phyloP scores from a whole-genome alignment of 1,140 invertebrate species.

The Lepidotrigona ventralis region DNA sequence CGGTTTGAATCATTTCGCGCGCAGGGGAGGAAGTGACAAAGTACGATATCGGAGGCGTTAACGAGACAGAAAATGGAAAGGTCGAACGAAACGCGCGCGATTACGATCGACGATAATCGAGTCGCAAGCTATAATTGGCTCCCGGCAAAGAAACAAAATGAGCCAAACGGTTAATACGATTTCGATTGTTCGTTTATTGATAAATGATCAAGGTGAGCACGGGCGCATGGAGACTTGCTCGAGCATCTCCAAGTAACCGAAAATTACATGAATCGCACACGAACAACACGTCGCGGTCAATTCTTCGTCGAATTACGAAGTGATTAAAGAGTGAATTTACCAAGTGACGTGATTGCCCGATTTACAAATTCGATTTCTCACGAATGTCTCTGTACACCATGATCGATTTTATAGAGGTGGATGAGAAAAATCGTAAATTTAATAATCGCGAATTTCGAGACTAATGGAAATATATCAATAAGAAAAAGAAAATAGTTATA shows the following conservation, averaged over 20 bases:
- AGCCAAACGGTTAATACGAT: slow-evolving; percentile 32
- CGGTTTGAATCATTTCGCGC: not conserved
- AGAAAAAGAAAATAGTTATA: not conserved
- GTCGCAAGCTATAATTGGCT: slow-evolving; percentile 41
- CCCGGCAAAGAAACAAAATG: slow-evolving; percentile 39
- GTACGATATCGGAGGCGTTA: slow-evolving; percentile 15
- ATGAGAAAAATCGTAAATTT: not conserved
- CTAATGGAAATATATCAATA: not conserved
- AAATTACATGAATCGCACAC: slow-evolving; percentile 29
- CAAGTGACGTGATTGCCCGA: slow-evolving; percentile 24
- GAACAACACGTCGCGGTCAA: slow-evolving; percentile 39
- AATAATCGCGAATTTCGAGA: not conserved
- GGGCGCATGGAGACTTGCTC: slow-evolving; percentile 13
- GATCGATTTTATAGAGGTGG: not conserved
- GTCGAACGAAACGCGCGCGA: slow-evolving; percentile 16
- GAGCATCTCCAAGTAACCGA: slow-evolving; percentile 15
- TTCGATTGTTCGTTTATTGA: slow-evolving; percentile 50
- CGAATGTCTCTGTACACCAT: not conserved
- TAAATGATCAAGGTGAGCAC: slow-evolving; percentile 27
- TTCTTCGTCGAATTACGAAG: slow-evolving; percentile 20
- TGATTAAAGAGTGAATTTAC: slow-evolving; percentile 6
- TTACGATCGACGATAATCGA: slow-evolving; percentile 47
- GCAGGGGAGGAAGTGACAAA: not conserved
- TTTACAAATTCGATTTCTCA: not conserved
- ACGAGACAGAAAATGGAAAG: slow-evolving; percentile 46